phyloP scores from a whole-genome alignment of 1,140 invertebrate species.

The Dinoponera quadriceps region DNA sequence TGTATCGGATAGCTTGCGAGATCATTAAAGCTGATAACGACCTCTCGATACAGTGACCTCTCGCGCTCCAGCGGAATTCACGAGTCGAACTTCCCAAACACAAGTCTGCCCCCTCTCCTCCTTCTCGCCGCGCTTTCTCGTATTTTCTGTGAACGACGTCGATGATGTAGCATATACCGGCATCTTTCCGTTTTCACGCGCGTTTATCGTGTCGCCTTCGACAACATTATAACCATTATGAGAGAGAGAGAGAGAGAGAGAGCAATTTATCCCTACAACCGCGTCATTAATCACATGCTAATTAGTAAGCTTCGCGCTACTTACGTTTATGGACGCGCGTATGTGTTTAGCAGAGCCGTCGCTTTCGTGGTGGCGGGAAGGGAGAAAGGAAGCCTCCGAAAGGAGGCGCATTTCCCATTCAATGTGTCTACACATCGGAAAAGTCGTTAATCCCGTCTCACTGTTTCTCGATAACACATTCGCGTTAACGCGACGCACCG shows the following conservation, averaged over 20 bases:
- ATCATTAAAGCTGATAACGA: constrained; percentile 60
- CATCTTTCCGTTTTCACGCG: not conserved
- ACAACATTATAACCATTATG: no score
- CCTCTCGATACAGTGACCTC: constrained; percentile 54
- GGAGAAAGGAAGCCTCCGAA: not conserved
- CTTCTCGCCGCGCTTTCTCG: constrained; percentile 3
- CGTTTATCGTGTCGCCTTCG: no score
- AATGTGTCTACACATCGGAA: not conserved
- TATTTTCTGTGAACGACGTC: constrained; percentile 23
- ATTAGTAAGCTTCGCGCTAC: constrained; percentile 49
- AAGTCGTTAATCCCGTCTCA: constrained; percentile 13
- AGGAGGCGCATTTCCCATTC: not conserved
- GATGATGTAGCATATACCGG: not conserved
- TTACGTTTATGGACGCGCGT: constrained; percentile 21
- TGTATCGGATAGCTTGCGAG: constrained; percentile 42
- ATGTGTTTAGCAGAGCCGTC: not conserved
- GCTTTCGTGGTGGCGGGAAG: not conserved
- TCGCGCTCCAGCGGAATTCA: constrained; percentile 53
- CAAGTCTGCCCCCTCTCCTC: constrained; percentile 9
- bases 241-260: no score
- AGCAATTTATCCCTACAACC: constrained; percentile 65
- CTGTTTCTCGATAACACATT: not conserved
- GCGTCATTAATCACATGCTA: constrained; percentile 56
- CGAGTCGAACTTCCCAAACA: constrained; percentile 34
- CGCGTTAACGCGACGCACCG: no score